Conservation (phyloP, 2,797 vertebrate genomes). For the Paratrypauchen microcephalus region DNA sequence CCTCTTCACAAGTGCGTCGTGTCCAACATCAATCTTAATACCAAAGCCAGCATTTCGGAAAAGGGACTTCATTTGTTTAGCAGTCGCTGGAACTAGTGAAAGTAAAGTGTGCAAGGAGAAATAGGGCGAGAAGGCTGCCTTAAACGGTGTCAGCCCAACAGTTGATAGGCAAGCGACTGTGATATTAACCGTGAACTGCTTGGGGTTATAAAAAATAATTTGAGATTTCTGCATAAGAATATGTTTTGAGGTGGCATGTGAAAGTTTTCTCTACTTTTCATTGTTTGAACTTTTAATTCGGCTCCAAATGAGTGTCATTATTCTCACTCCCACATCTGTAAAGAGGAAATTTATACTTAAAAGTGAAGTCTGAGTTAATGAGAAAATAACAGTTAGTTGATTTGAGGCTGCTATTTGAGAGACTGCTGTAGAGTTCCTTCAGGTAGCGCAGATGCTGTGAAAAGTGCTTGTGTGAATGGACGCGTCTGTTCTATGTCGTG, state of each 20-base stretch:
- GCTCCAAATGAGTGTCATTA: constrained; percentile 79
- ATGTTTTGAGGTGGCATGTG: constrained; percentile 77
- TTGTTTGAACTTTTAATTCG: constrained; percentile 81
- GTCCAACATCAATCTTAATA: constrained; percentile 91
- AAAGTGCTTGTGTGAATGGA: constrained; percentile 65
- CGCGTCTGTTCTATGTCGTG: constrained; percentile 68
- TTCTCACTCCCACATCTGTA: constrained; percentile 70
- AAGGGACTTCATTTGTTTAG: constrained; percentile 85
- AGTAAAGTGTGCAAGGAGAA: constrained; percentile 41
- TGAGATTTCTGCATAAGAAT: constrained; percentile 63
- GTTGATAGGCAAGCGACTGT: constrained; percentile 69
- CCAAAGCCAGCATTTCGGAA: constrained; percentile 82
- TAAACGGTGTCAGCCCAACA: constrained; percentile 60
- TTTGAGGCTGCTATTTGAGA: constrained; percentile 56
- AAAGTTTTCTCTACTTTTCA: constrained; percentile 75
- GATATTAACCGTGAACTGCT: constrained; percentile 81
- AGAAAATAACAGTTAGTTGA: constrained; percentile 70
- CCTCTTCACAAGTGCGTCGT: constrained; percentile 84
- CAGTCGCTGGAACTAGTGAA: constrained; percentile 67
- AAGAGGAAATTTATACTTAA: constrained; percentile 46
- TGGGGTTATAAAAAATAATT: constrained; percentile 87
- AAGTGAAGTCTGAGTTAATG: constrained; percentile 77
- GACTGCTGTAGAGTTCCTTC: constrained; percentile 52
- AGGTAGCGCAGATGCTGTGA: constrained; percentile 55
- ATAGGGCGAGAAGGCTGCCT: constrained; percentile 48